phyloP scores from a whole-genome alignment of 2,888 invertebrate genomes.

The Drosophila mercatorum region DNA sequence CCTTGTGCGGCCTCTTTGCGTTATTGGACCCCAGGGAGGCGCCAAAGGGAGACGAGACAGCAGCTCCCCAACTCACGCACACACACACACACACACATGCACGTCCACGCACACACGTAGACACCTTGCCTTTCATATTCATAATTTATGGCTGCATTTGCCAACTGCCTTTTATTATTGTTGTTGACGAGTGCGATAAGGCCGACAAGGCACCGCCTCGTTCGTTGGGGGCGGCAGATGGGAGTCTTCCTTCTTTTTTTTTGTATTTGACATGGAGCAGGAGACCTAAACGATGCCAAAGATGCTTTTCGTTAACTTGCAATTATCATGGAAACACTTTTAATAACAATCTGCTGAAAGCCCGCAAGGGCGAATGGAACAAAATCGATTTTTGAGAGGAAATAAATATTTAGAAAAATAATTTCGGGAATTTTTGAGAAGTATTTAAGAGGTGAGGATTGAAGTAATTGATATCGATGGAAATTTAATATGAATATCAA shows the following conservation, averaged over 20 bases:
- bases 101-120: slow-evolving; percentile 31
- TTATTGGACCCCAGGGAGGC: slow-evolving; percentile 74
- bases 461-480: not conserved
- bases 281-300: slow-evolving; percentile 3
- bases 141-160: slow-evolving; percentile 74
- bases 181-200: slow-evolving; percentile 38
- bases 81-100: slow-evolving; percentile 22
- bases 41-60: slow-evolving; percentile 2
- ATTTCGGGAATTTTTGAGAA: too few species aligned
- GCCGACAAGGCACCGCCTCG: not conserved
- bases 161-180: slow-evolving; percentile 46
- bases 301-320: slow-evolving; percentile 43
- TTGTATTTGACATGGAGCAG: not conserved
- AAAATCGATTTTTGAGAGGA: not conserved
- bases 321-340: slow-evolving; percentile 58
- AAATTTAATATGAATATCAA: too few species aligned
- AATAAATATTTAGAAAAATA: not conserved
- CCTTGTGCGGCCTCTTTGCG: slow-evolving; percentile 50
- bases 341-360: slow-evolving; percentile 42
- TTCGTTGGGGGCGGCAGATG: not conserved
- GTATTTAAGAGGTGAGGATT: not conserved
- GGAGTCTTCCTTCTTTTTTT: not conserved
- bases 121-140: slow-evolving; percentile 71
- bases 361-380: not conserved
- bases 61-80: slow-evolving; percentile 2